These are phyloP conservation scores for Corythornis cristatus DNA, from an alignment of 2,113 vertebrate genomes.

Conservation along the genomic window DNA sequence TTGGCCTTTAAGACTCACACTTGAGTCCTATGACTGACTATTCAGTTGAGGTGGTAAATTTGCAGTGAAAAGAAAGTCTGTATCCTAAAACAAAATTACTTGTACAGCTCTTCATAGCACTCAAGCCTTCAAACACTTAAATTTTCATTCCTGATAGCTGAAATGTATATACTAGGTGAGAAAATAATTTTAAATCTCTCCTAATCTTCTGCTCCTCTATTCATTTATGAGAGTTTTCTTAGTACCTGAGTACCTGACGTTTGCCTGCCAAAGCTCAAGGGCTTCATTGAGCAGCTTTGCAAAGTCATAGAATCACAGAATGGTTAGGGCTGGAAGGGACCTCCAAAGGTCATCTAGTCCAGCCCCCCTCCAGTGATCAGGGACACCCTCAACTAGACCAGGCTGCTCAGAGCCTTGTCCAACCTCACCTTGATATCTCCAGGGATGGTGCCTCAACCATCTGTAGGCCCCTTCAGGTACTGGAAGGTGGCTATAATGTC, in stretches of 20 bases:
- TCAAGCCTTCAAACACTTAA: not conserved
- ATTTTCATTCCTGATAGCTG: slow-evolving; percentile 9
- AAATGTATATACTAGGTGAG: not conserved
- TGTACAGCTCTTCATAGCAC: not conserved
- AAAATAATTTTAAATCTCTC: not conserved
- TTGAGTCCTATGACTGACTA: not conserved
- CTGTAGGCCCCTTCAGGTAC: no score
- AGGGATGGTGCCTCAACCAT: no score
- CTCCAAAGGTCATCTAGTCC: no score
- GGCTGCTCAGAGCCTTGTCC: no score
- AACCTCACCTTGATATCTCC: no score
- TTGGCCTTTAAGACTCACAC: not conserved
- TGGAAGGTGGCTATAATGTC: no score
- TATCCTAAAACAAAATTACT: not conserved
- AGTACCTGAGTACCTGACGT: not conserved
- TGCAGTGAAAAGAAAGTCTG: not conserved
- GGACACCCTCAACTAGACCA: no score
- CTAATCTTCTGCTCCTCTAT: not conserved
- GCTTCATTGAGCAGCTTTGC: no score
- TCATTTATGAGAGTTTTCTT: not conserved
- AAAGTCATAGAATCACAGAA: no score
- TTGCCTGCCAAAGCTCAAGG: no score
- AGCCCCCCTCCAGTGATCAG: no score
- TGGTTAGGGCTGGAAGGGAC: no score
- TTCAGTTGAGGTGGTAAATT: not conserved